phyloP scores from a whole-genome alignment of 1,140 invertebrate species.

The Ips nitidus region DNA sequence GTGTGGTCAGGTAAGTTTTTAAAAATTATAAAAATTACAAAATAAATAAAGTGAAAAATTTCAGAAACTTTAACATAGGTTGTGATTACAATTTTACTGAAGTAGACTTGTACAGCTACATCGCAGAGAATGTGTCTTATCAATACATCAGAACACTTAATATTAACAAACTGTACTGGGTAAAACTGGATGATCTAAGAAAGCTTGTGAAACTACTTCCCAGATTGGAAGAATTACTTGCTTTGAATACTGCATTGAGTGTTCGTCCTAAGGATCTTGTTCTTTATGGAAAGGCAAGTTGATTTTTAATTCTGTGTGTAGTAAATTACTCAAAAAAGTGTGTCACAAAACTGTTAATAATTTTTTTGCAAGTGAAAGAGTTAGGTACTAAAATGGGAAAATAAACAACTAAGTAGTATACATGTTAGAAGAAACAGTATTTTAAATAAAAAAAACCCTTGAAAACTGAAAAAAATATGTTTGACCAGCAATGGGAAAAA shows the following conservation, averaged over 20 bases:
- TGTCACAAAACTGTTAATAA: not conserved
- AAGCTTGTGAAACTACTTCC: conserved; percentile 25
- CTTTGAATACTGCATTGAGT: conserved; percentile 35
- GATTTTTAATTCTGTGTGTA: not conserved
- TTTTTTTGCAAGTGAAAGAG: not conserved
- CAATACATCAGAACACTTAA: conserved; percentile 30
- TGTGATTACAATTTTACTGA: conserved; percentile 24
- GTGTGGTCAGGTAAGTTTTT: conserved; percentile 22
- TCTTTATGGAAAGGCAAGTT: conserved; percentile 31
- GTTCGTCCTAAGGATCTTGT: conserved; percentile 17
- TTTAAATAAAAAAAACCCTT: not conserved
- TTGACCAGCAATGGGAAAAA: too few species aligned
- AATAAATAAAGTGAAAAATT: conserved; percentile 1
- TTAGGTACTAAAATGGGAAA: conserved; percentile 2
- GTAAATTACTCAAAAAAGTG: not conserved
- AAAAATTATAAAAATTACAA: not conserved
- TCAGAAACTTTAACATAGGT: conserved; percentile 25
- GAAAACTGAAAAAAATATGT: too few species aligned
- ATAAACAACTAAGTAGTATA: not conserved
- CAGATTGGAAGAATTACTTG: conserved; percentile 33
- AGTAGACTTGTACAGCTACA: conserved; percentile 8
- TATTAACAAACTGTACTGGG: conserved; percentile 38
- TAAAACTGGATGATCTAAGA: conserved; percentile 24
- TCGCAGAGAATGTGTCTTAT: conserved; percentile 24
- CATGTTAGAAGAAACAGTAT: not conserved